Evolutionary conservation across 2,113 vertebrate species (phyloP).

Genomic region (Kobus ellipsiprymnus): DNA sequence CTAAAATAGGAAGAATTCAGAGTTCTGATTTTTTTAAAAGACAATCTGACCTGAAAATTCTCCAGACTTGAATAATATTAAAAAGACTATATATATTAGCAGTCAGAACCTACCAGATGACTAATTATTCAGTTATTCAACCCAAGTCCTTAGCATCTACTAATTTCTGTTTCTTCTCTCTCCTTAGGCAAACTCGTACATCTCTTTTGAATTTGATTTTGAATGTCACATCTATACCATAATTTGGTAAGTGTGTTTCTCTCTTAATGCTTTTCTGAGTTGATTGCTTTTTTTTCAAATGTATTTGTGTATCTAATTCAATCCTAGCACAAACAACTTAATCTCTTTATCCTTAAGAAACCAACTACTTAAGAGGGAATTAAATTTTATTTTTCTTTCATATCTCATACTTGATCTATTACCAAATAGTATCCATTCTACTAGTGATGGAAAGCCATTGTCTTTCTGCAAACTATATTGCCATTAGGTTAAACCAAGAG

Average conservation of each 20-base stretch:
- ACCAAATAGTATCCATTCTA: neutral
- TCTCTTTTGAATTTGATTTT: neutral
- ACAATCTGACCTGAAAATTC: neutral
- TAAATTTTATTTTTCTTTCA: neutral
- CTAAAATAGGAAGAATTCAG: neutral
- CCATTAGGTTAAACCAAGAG: neutral
- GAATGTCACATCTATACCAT: neutral
- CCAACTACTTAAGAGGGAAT: neutral
- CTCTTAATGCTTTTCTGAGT: neutral
- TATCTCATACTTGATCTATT: neutral
- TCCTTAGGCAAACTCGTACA: neutral
- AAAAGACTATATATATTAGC: neutral
- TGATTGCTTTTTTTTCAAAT: neutral
- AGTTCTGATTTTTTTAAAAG: neutral
- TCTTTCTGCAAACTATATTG: neutral
- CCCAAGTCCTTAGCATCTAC: neutral
- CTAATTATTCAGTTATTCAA: neutral
- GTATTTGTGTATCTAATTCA: neutral
- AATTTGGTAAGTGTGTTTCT: neutral
- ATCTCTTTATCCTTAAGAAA: neutral
- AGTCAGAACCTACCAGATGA: neutral
- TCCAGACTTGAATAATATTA: neutral
- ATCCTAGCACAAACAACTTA: neutral
- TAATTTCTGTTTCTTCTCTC: neutral
- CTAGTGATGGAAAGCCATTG: neutral